phyloP scores from a whole-genome alignment of 2,888 invertebrate genomes.

The Spilosoma lubricipeda region DNA sequence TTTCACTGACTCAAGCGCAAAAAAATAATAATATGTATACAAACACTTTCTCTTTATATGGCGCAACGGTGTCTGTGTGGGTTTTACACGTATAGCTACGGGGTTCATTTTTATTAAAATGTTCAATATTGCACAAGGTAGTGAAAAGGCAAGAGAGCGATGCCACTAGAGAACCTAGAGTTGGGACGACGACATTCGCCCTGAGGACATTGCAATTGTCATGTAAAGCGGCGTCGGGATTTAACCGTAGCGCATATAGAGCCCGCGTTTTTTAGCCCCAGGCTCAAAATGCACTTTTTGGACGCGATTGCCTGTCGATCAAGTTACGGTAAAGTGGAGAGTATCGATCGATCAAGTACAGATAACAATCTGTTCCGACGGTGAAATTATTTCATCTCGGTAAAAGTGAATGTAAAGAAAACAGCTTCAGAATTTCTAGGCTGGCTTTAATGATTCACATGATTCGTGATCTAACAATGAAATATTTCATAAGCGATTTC shows the following conservation, averaged over 20 bases:
- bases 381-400: constrained; percentile 59
- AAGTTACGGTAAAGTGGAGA: constrained; percentile 70
- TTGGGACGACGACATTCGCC: constrained; percentile 64
- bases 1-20: constrained; percentile 63
- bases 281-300: constrained; percentile 84
- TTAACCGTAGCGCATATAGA: constrained; percentile 66
- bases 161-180: constrained; percentile 62
- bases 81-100: constrained; percentile 22
- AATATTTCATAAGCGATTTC: constrained; percentile 26
- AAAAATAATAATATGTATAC: constrained; percentile 52
- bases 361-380: constrained; percentile 72
- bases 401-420: constrained; percentile 59
- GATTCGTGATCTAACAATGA: constrained; percentile 49
- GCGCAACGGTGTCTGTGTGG: constrained; percentile 14
- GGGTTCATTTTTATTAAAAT: constrained; percentile 53
- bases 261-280: constrained; percentile 69
- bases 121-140: constrained; percentile 58
- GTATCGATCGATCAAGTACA: constrained; percentile 68
- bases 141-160: constrained; percentile 60
- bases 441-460: constrained; percentile 17
- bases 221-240: constrained; percentile 78
- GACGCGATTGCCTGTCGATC: constrained; percentile 81
- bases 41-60: constrained; percentile 56
- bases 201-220: constrained; percentile 81
- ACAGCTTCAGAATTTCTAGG: constrained; percentile 48